These are phyloP conservation scores for Hypsopygia costalis DNA, from an alignment of 2,888 invertebrate species.

Conservation along the genomic window DNA sequence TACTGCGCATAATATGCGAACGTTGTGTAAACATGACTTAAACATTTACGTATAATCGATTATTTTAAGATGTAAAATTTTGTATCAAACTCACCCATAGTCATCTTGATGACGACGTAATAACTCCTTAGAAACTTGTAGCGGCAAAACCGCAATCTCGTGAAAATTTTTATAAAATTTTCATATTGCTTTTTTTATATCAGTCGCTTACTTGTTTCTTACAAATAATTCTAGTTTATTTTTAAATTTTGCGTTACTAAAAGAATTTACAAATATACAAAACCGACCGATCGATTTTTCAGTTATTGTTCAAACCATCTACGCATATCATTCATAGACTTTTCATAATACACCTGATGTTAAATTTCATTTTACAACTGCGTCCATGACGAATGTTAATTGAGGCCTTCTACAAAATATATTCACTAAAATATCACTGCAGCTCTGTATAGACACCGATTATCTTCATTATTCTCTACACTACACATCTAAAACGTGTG, in stretches of 20 bases:
- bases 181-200: conserved; percentile 34
- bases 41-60: no score
- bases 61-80: no score
- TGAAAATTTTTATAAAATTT: conserved; percentile 57
- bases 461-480: conserved; percentile 40
- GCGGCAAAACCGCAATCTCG: not conserved
- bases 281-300: conserved; percentile 35
- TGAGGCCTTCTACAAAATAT: conserved; percentile 17
- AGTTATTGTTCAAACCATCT: conserved; percentile 14
- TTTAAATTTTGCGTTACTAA: not conserved
- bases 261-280: conserved; percentile 14
- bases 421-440: conserved; percentile 44
- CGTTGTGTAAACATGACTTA: no score
- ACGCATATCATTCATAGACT: conserved; percentile 9
- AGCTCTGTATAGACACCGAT: conserved; percentile 24
- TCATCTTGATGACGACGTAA: conserved; percentile 37
- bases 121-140: conserved; percentile 7
- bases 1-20: no score
- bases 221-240: not conserved
- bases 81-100: conserved; percentile 58
- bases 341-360: conserved; percentile 18
- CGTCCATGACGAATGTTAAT: conserved; percentile 16
- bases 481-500: conserved; percentile 55
- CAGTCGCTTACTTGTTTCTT: conserved; percentile 1
- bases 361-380: conserved; percentile 18